Base-by-base conservation (phyloP, 2,888 invertebrate species). In the Tipula lateralis region DNA sequence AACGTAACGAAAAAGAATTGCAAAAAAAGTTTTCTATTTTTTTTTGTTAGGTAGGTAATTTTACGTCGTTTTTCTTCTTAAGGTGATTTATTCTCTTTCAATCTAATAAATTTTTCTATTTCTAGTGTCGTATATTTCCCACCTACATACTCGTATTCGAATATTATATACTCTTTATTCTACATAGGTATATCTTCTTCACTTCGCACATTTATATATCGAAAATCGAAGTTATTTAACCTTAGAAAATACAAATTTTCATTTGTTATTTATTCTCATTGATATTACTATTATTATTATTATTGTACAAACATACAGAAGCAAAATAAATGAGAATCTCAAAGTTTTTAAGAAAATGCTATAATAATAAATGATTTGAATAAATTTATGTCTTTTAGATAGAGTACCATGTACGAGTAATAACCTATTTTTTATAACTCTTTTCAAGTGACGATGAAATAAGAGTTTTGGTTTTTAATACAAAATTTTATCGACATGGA, bases 1-100 rank as follows among this genome's bases (percentile, higher is more conserved):
- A 66, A 66, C 66, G 66, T 66, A 66, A 66, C 24, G 66, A 66
- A 24, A 66, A 66, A 50, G 44, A 6, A 66, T 66, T 24, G 24
- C 24, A 13, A 66, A 66, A 66, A 66, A 66, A 44, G 2, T n/a
- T n/a, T n/a, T n/a, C 44, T 12, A 36, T 9, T 9, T 36, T 36
- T 34, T 50, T 16, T 50, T 50, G 6, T 16, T 50, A 16, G 66
- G 24, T 24, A 66, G 24, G 66, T 66, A 1, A 0, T 66, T 66
- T 24, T 66, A 24, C 66, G 24, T 66, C 66, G 66, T 12, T 24
- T 2, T 66, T 66, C 66, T 66, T 66, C 24, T 66, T 66, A 7
- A 66, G 24, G 66, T 66, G 66, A 66, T 66, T 66, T 66, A 66
- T 66, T 66, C 66, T 24, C 66, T 66, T 66, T 66, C 66, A 66